Conservation (phyloP, 1,140 invertebrate species). For the Nasonia longicornis region DNA sequence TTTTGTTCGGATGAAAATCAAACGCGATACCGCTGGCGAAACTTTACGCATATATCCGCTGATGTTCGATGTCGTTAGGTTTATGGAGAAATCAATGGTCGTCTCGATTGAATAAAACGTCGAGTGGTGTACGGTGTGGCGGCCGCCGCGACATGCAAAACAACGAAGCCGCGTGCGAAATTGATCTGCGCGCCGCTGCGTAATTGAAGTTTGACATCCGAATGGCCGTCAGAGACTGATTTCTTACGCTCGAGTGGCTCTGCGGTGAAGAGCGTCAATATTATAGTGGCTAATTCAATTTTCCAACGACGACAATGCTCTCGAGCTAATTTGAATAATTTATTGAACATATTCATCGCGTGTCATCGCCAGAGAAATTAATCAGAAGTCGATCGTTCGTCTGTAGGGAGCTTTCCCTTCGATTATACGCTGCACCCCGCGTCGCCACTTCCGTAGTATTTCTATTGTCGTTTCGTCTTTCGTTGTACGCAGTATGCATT, state of each 20-base stretch:
- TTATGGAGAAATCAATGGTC: not conserved
- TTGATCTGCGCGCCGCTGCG: not conserved
- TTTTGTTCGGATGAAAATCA: too few relatives aligned
- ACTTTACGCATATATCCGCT: not conserved
- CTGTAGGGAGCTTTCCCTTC: not conserved
- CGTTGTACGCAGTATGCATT: too few relatives aligned
- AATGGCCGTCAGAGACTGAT: not conserved
- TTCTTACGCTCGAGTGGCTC: not conserved
- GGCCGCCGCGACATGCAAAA: not conserved
- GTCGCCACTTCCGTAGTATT: too few relatives aligned
- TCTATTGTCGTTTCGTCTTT: too few relatives aligned
- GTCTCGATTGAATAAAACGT: not conserved
- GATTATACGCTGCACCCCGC: too few relatives aligned
- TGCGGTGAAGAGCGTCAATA: not conserved
- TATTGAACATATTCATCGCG: not conserved
- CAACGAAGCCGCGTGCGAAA: not conserved
- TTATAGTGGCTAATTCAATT: not conserved
- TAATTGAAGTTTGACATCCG: not conserved
- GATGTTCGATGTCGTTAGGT: not conserved
- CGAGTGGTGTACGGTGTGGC: not conserved
- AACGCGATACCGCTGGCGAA: not conserved
- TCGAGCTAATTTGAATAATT: not conserved
- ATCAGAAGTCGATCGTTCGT: not conserved
- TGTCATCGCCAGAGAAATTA: not conserved
- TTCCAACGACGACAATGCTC: not conserved